phyloP scores from a whole-genome alignment of 2,888 invertebrate genomes.

The Drosophila merina region DNA sequence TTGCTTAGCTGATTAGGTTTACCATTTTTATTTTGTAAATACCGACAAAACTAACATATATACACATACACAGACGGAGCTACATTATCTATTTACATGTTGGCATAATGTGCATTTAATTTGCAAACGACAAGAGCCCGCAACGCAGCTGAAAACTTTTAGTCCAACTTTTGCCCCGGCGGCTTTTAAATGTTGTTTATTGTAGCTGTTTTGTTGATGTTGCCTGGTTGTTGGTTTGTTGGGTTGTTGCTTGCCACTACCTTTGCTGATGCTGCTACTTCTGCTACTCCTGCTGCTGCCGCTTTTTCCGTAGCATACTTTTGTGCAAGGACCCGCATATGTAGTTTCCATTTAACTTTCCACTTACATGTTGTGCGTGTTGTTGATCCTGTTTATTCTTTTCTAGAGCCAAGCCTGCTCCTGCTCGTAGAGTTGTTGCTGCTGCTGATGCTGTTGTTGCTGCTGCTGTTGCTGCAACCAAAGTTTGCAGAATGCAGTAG shows the following conservation, averaged over 20 bases:
- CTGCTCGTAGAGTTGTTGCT: constrained; percentile 52
- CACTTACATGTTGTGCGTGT: constrained; percentile 60
- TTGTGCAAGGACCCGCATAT: constrained; percentile 56
- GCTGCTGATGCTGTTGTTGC: constrained; percentile 47
- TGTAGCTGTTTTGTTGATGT: constrained; percentile 46
- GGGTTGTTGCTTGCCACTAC: constrained; percentile 12
- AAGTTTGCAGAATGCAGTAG: constrained; percentile 80
- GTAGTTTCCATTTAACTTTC: constrained; percentile 72
- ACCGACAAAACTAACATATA: constrained; percentile 16
- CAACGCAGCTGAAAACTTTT: constrained; percentile 53
- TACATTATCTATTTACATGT: constrained; percentile 74
- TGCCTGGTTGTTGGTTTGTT: constrained; percentile 53
- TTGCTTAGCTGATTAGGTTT: constrained; percentile 65
- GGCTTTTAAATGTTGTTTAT: constrained; percentile 76
- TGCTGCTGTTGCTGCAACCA: constrained; percentile 80
- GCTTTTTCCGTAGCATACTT: constrained; percentile 54
- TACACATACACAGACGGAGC: constrained; percentile 17
- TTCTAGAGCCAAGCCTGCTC: constrained; percentile 69
- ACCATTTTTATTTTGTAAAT: constrained; percentile 11
- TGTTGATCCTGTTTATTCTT: constrained; percentile 37
- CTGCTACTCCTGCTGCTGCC: constrained; percentile 13
- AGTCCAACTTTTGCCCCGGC: constrained; percentile 60
- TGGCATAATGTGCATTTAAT: constrained; percentile 72
- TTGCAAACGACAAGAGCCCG: constrained; percentile 63
- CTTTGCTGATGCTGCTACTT: constrained; percentile 28